A percentile compares a stretch with the other conserved stretches of the same genome.
Evolutionary conservation across 2,888 invertebrate species (phyloP).

Genomic region (Anorthoa munda): DNA sequence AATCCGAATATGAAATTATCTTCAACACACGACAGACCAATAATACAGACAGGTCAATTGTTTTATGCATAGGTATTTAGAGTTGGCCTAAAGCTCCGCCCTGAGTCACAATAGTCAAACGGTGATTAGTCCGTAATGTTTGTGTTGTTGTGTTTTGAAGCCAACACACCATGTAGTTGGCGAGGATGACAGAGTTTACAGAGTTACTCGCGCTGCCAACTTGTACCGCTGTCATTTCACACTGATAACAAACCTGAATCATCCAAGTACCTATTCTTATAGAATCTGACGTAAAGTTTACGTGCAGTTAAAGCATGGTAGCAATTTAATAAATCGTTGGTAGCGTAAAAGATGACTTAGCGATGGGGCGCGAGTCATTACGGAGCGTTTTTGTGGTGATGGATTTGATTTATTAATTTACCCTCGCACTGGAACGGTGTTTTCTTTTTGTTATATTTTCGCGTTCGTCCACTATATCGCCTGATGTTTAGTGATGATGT

Average conservation of each 20-base stretch:
- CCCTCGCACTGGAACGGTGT: too few relatives aligned
- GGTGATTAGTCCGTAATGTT: not conserved
- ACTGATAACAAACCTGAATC: slow-evolving; percentile 55
- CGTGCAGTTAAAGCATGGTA: not conserved
- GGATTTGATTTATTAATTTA: too few relatives aligned
- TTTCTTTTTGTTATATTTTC: too few relatives aligned
- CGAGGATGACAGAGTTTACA: slow-evolving; percentile 61
- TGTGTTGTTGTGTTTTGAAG: slow-evolving; percentile 20
- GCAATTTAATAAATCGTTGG: not conserved
- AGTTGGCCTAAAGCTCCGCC: not conserved
- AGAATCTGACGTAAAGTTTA: not conserved
- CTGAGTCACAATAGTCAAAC: slow-evolving; percentile 10
- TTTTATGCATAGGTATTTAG: not conserved
- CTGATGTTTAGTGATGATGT: too few relatives aligned
- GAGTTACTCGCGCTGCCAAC: slow-evolving; percentile 39
- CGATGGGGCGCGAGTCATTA: too few relatives aligned
- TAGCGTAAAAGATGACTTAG: not conserved
- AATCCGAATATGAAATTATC: not conserved
- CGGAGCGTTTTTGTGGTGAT: not conserved
- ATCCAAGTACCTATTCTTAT: slow-evolving; percentile 5
- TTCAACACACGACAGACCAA: too few relatives aligned
- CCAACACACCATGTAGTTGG: slow-evolving; percentile 28
- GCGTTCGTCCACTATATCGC: too few relatives aligned
- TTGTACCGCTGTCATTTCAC: slow-evolving; percentile 22
- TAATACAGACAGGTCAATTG: not conserved